A percentile compares a stretch with the other conserved stretches of the same genome.
Conservation (phyloP, 2,113 vertebrate species). For the Girardinichthys multiradiatus region DNA sequence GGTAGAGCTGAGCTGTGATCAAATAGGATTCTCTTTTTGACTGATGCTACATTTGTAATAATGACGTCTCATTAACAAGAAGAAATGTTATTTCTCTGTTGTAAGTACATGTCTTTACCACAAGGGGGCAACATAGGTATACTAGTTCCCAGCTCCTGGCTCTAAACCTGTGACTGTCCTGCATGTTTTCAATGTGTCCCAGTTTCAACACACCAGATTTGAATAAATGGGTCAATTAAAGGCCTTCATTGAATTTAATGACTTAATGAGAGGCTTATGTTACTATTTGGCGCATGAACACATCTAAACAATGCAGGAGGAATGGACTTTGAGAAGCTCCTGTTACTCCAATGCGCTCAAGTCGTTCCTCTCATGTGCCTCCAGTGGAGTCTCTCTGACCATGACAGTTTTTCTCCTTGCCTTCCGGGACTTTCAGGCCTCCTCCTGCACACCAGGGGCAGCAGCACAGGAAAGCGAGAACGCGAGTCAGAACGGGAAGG, state of each 20-base stretch:
- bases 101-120: neutral
- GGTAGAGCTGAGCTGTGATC: neutral
- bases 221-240: neutral
- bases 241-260: neutral
- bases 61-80: neutral
- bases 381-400: neutral
- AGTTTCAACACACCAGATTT: neutral
- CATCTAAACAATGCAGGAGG: too few relatives aligned
- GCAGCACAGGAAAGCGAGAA: conserved; percentile 73
- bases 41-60: too few relatives aligned
- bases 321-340: neutral
- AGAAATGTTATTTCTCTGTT: neutral
- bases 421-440: conserved; percentile 45
- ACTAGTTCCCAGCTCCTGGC: neutral
- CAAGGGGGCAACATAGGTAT: neutral
- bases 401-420: neutral
- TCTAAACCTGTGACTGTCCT: neutral
- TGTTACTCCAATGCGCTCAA: neutral
- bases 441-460: conserved; percentile 59
- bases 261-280: neutral
- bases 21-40: neutral
- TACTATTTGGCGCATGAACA: too few relatives aligned
- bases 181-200: neutral
- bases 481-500: conserved; percentile 72
- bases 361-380: neutral